Percentiles rank a stretch among this genome's conserved stretches.
Evolutionary conservation across 2,113 vertebrate genomes (phyloP).

Genomic region (Patagioenas fasciata): DNA sequence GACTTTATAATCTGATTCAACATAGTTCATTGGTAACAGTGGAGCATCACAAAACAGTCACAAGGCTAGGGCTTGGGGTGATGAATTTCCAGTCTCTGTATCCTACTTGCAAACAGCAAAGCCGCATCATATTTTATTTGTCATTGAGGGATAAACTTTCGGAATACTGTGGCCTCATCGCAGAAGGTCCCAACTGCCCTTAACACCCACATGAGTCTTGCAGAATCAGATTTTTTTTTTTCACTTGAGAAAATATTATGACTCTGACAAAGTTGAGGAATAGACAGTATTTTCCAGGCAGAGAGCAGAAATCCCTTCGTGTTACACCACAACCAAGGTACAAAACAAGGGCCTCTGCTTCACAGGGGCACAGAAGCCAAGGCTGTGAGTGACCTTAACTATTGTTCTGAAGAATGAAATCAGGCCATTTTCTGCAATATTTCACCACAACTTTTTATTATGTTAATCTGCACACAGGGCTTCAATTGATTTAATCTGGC

Average conservation of each 20-base stretch:
- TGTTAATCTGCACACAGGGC: not conserved
- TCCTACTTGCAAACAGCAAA: constrained; percentile 32
- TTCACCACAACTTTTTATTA: not conserved
- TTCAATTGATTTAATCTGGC: not conserved
- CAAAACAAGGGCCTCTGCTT: not conserved
- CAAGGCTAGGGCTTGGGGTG: not conserved
- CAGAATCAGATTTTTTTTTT: not conserved
- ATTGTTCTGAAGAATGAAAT: not conserved
- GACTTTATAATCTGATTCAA: not conserved
- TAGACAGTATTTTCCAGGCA: constrained; percentile 29
- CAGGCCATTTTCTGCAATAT: constrained; percentile 22
- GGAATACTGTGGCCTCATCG: not conserved
- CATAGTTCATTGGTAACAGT: not conserved
- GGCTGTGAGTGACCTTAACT: not conserved
- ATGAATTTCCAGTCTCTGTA: constrained; percentile 37
- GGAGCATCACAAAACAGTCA: not conserved
- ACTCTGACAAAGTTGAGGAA: not conserved
- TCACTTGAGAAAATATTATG: not conserved
- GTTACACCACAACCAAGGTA: not conserved
- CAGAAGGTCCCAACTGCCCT: constrained; percentile 8
- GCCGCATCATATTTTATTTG: constrained; percentile 18
- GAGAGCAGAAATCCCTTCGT: constrained; percentile 18
- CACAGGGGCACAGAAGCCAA: not conserved
- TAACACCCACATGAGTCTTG: not conserved
- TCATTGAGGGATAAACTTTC: not conserved